Conservation (phyloP, 2,888 invertebrate species). For the Aproaerema taeniolella region DNA sequence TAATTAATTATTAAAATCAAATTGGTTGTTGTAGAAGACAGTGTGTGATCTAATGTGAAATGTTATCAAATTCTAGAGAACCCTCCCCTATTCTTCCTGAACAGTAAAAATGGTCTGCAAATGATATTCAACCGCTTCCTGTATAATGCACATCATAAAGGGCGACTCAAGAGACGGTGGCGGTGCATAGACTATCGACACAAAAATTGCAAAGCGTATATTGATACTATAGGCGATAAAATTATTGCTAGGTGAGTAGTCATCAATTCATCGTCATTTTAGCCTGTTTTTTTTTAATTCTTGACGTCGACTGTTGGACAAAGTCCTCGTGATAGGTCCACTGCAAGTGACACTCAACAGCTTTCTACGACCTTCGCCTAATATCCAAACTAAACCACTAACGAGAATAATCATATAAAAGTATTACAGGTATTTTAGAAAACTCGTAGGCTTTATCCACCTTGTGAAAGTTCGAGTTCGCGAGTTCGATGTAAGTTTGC, state of each 20-base stretch:
- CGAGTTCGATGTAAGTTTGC: too few species aligned
- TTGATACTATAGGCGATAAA: slow-evolving; percentile 40
- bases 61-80: too few species aligned
- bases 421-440: neutral
- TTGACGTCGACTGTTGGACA: too few species aligned
- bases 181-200: slow-evolving; percentile 52
- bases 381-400: neutral
- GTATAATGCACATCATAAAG: slow-evolving; percentile 43
- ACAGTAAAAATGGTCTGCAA: slow-evolving; percentile 46
- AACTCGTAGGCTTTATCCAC: neutral
- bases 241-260: slow-evolving; percentile 38
- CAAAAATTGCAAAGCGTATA: slow-evolving; percentile 36
- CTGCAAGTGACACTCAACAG: neutral
- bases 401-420: neutral
- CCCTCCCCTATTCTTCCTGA: slow-evolving; percentile 39
- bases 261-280: too few species aligned
- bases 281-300: too few species aligned
- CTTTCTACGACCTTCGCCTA: neutral
- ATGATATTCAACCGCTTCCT: slow-evolving; percentile 49
- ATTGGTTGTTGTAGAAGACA: too few species aligned
- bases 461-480: too few species aligned
- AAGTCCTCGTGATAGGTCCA: neutral
- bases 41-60: too few species aligned
- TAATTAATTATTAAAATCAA: neutral
- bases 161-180: slow-evolving; percentile 43